Evolutionary conservation across 2,888 invertebrate species (phyloP), one percentile per base, ranked within the genome.

Genomic region (Cylloceria caligata): DNA sequence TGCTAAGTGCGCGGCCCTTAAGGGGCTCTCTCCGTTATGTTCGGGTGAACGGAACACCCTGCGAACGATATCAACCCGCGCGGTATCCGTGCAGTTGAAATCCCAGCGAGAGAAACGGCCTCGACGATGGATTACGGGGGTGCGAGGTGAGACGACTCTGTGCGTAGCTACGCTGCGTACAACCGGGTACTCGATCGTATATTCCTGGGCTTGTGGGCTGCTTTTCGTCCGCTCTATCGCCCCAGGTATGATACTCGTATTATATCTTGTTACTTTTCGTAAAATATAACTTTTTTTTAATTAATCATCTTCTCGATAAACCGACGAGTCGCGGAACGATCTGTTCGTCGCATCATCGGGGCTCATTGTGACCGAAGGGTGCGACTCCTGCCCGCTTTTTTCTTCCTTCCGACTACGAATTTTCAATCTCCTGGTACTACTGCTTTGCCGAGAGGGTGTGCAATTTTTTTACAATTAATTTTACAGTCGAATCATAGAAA

Each of bases 101-200:
- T n/a, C 0, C 52, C 27, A 27, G 13, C 3, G n/a, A 27, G 27
- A 24, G 57, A 47, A 36, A 34, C 45, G 27, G 27, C 34, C 9
- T 45, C 45, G 13, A 55, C 42, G 65, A 79, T 79, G 79, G 73
- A 73, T 73, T 52, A 67, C 67, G 67, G 49, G 39, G 72, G 21
- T 57, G 47, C 71, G 36, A 67, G 67, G 47, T 79, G 49, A 57
- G 19, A 69, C 42, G 21, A 24, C 24, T 34, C 24, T 49, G 65
- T 72, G 72, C 72, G 65, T 67, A 47, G 68, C 55, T 39, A 24
- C 52, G 52, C 19, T 47, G 34, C 13, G 65, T 67, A 45, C 55
- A 42, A 16, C 21, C 49, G 42, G 36, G 49, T 1, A 4, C 47
- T 21, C 24, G 6, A 62, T 34, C 21, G 30, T 11, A 16, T 7